phyloP scores from a whole-genome alignment of 2,888 invertebrate species.

The Cheilosia variabilis region DNA sequence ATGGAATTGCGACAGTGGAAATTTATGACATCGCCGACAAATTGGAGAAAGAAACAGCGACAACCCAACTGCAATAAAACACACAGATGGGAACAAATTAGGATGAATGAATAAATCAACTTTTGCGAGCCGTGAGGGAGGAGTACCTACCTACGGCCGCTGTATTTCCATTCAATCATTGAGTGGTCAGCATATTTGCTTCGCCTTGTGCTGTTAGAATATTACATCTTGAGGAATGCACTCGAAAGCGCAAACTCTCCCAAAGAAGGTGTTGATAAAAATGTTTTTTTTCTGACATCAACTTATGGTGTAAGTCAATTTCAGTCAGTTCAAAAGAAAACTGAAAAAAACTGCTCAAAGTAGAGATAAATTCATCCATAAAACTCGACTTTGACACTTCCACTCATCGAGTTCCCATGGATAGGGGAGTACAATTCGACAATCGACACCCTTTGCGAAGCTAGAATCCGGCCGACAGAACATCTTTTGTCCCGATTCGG shows the following conservation, averaged over 20 bases:
- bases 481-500: conserved; percentile 50
- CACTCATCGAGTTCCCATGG: conserved; percentile 40
- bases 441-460: conserved; percentile 50
- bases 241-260: too few species aligned
- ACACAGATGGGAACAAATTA: conserved; percentile 19
- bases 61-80: conserved; percentile 30
- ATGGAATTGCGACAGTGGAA: conserved; percentile 4
- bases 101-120: conserved; percentile 24
- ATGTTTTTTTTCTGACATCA: too few species aligned
- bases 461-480: not conserved
- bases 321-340: too few species aligned
- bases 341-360: too few species aligned
- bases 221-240: too few species aligned
- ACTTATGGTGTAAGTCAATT: too few species aligned
- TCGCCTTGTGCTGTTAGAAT: too few species aligned
- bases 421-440: conserved; percentile 35
- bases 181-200: too few species aligned
- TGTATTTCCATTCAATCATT: too few species aligned
- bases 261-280: too few species aligned
- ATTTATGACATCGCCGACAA: conserved; percentile 40
- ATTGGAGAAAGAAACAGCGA: conserved; percentile 12
- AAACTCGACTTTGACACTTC: conserved; percentile 58
- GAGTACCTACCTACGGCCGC: too few species aligned
- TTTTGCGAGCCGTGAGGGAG: not conserved
- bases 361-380: conserved; percentile 34